Percentiles rank a stretch among this genome's conserved stretches.
Conservation (phyloP, 2,113 vertebrate genomes). For the Anser cygnoides region DNA sequence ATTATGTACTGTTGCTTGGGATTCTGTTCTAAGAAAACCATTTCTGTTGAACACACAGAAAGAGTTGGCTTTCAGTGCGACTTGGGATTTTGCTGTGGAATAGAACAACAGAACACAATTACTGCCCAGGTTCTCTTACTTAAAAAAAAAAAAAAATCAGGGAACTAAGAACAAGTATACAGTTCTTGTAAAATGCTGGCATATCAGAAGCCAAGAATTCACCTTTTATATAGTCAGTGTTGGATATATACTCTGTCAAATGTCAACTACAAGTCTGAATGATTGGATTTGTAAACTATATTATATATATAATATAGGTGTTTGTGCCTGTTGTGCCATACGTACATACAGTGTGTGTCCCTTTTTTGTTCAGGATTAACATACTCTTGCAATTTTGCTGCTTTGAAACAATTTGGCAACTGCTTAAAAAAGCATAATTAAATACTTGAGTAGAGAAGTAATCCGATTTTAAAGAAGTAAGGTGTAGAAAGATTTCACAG, state of each 20-base stretch:
- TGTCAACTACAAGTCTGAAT: background rate
- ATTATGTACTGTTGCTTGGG: background rate
- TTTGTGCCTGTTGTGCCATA: too few relatives aligned
- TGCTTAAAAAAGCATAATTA: background rate
- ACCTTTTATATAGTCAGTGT: background rate
- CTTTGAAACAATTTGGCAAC: background rate
- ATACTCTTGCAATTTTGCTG: background rate
- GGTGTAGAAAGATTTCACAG: background rate
- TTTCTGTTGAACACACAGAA: background rate
- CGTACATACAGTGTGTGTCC: rapidly evolving
- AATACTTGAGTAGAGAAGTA: background rate
- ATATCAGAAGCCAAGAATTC: background rate
- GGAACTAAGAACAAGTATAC: background rate
- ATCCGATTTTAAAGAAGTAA: background rate
- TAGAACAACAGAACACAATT: background rate
- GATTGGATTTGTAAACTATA: background rate
- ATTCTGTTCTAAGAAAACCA: background rate
- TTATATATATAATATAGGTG: background rate
- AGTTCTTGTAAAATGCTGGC: background rate
- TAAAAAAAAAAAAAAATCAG: background rate
- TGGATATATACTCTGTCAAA: background rate
- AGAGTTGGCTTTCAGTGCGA: background rate
- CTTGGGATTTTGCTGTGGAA: background rate
- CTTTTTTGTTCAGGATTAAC: background rate
- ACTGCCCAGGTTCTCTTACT: background rate